Evolutionary conservation across 35 echinoderm and acorn worm species (phyloP), one percentile per base, ranked within the genome.

Genomic region (Apostichopus californicus): DNA sequence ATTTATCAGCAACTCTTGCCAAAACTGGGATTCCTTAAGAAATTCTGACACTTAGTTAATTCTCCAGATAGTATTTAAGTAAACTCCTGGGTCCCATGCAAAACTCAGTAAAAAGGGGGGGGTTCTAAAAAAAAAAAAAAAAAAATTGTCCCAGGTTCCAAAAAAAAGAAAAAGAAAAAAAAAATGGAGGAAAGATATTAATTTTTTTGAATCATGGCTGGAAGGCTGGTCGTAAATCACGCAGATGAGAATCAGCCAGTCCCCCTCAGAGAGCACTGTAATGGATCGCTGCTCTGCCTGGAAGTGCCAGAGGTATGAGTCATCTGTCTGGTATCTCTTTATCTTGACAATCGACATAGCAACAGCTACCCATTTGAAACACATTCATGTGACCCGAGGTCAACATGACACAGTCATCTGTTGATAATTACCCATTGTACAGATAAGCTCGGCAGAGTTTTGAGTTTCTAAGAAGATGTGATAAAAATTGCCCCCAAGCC

Each of bases 341-440:
- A n/a, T 18, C 15, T 22, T 20, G 20, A 75, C 15, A 22, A 75
- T 75, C 71, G 17, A 20, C 71, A 75, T 75, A n/a, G 71, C 71
- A 75, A 75, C 17, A 14, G 71, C 17, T 22, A 18, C 7, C 21
- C 7, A 13, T 18, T 75, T 75, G 14, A 18, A 75, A 22, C 71
- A 75, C 71, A 75, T 75, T 75, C 17, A 75, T n/a, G 71, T 75
- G 71, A 75, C 71, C 71, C 21, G 17, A 22, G 71, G 71, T 75
- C 71, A 75, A 20, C 11, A 75, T 75, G 13, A 75, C 71, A 75
- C 13, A 75, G 7, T 75, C 71, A 75, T 75, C 71, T 75, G 71
- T 75, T 75, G 71, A 22, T 75, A 75, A 75, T 75, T 75, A 75
- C 7, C 64, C 15, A 75, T 22, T 61, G 58, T 61, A 61, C 71